A percentile compares a stretch with the other conserved stretches of the same genome.
Evolutionary conservation across 2,113 vertebrate genomes (phyloP).

Genomic region (Callipepla squamata): DNA sequence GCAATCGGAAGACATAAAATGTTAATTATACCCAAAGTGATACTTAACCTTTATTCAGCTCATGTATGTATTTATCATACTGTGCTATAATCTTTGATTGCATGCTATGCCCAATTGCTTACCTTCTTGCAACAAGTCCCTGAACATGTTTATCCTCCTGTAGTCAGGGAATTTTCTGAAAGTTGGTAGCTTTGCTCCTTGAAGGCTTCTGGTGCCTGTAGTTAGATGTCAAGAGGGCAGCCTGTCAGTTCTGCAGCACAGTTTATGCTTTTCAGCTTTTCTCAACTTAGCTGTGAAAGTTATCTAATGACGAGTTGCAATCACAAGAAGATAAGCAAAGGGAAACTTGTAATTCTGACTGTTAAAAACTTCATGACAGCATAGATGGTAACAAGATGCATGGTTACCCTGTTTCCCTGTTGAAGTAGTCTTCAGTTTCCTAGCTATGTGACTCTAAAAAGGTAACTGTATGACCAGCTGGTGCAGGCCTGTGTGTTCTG

Average conservation of each 20-base stretch:
- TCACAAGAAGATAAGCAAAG: not conserved
- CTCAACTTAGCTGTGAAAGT: not conserved
- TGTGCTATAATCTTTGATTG: not conserved
- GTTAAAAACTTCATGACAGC: not conserved
- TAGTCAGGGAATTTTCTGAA: not conserved
- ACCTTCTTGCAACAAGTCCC: not conserved
- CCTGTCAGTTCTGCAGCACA: not conserved
- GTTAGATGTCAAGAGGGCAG: not conserved
- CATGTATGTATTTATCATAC: not conserved
- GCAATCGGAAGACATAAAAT: not conserved
- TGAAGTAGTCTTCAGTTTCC: not conserved
- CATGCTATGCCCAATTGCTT: not conserved
- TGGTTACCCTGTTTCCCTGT: not conserved
- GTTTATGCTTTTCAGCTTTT: not conserved
- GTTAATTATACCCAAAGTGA: not conserved
- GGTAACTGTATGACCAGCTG: not conserved
- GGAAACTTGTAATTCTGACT: not conserved
- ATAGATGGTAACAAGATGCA: accelerated
- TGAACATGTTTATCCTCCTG: not conserved
- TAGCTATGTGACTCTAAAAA: not conserved
- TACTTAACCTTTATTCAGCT: not conserved
- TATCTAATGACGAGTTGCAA: not conserved
- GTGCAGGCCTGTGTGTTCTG: accelerated
- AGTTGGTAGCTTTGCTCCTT: not conserved
- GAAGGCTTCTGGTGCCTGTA: not conserved